Conservation (phyloP, 2,888 invertebrate genomes). For the Congeria kusceri region DNA sequence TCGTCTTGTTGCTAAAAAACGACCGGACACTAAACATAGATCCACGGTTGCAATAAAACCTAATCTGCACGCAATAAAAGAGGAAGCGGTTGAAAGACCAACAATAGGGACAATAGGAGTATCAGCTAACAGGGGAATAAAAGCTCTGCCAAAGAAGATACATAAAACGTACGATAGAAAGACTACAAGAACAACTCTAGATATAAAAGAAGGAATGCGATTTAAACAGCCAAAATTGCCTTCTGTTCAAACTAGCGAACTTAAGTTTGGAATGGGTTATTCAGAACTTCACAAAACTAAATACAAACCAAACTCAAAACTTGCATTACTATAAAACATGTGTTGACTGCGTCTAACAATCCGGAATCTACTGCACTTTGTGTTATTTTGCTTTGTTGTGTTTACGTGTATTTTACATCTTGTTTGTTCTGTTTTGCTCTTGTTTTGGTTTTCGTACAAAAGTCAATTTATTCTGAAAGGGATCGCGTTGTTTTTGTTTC, state of each 20-base stretch:
- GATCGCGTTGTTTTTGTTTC: too few relatives aligned
- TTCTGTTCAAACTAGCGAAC: constrained; percentile 15
- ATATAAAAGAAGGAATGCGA: constrained; percentile 21
- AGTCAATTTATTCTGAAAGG: too few relatives aligned
- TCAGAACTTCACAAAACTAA: constrained; percentile 47
- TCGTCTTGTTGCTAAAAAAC: constrained; percentile 21
- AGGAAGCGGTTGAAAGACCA: background rate
- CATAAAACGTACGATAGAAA: constrained; percentile 23
- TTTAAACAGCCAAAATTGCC: constrained; percentile 41
- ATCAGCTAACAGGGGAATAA: background rate
- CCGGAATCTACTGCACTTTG: too few relatives aligned
- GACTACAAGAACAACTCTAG: constrained; percentile 15
- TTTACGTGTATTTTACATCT: too few relatives aligned
- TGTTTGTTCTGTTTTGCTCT: too few relatives aligned
- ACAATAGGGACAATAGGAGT: background rate
- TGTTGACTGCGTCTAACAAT: too few relatives aligned
- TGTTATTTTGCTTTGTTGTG: too few relatives aligned
- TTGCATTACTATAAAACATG: constrained; percentile 29
- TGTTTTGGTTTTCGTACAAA: too few relatives aligned
- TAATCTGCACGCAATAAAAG: constrained; percentile 16
- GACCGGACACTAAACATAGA: background rate
- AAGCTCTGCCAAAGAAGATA: background rate
- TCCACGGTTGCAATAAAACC: background rate
- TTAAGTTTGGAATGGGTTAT: constrained; percentile 47
- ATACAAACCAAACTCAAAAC: constrained; percentile 26